These are phyloP conservation scores for Leptopterna dolabrata DNA, from an alignment of 2,888 invertebrate species.

Conservation along the genomic window DNA sequence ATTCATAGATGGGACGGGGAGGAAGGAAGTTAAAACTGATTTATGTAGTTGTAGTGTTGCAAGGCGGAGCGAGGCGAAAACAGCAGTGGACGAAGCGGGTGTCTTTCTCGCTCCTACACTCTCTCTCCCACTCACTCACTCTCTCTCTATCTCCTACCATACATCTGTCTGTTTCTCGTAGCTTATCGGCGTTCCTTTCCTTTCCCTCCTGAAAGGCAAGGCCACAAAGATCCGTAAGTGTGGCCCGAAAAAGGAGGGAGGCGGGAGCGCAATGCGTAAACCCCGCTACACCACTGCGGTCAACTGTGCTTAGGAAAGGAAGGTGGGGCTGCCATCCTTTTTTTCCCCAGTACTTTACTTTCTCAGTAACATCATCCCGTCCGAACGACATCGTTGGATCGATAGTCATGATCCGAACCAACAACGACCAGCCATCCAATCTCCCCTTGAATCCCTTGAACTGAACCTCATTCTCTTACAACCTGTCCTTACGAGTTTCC, in stretches of 20 bases:
- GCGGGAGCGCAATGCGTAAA: conserved; percentile 23
- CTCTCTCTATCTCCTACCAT: background rate
- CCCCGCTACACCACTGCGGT: conserved; percentile 20
- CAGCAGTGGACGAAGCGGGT: conserved; percentile 7
- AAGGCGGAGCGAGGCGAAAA: background rate
- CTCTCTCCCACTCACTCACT: background rate
- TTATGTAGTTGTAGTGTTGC: conserved; percentile 38
- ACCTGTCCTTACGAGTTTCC: background rate
- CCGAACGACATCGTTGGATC: background rate
- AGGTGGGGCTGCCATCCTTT: background rate
- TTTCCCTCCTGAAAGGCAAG: background rate
- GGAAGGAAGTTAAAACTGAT: conserved; percentile 44
- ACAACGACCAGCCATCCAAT: conserved; percentile 10
- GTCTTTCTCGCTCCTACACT: background rate
- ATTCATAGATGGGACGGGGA: conserved; percentile 15
- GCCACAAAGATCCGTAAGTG: conserved; percentile 11
- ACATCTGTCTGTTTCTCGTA: conserved; percentile 18
- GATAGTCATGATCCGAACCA: conserved; percentile 16
- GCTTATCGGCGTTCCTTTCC: conserved; percentile 17
- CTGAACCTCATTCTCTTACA: background rate
- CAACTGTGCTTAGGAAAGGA: background rate
- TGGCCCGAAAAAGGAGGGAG: background rate
- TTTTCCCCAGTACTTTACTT: background rate
- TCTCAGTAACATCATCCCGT: conserved; percentile 1
- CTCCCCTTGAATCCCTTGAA: background rate